Conservation (phyloP, 2,888 invertebrate species). For the Latrodectus elegans region DNA sequence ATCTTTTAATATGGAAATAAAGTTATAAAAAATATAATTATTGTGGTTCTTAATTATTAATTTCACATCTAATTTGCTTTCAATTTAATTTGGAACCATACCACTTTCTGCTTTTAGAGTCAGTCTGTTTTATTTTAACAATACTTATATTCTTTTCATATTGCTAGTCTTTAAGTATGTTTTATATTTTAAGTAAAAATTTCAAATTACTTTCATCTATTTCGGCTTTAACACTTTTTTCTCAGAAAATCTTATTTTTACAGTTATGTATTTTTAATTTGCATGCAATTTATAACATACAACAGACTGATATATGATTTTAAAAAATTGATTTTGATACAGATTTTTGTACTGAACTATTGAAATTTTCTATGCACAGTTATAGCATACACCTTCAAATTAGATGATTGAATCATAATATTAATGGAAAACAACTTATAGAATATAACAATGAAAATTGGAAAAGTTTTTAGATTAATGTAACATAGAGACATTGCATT, state of each 20-base stretch:
- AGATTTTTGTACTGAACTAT: no score
- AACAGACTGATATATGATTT: background rate
- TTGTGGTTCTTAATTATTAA: slow-evolving; percentile 17
- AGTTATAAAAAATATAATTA: slow-evolving; percentile 34
- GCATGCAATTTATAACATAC: background rate
- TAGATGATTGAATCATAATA: no score
- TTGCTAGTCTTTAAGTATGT: background rate
- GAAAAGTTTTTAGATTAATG: no score
- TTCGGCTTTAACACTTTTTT: background rate
- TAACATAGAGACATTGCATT: no score
- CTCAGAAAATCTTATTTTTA: background rate
- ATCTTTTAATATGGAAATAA: slow-evolving; percentile 61
- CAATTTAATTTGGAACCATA: slow-evolving; percentile 36
- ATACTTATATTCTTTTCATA: background rate
- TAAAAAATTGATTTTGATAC: no score
- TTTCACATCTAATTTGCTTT: background rate
- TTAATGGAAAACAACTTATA: no score
- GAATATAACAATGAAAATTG: no score
- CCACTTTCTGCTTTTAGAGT: slow-evolving; percentile 65
- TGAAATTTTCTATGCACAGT: no score
- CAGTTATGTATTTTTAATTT: background rate
- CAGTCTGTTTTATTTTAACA: slow-evolving; percentile 50
- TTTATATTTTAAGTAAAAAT: background rate
- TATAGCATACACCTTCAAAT: no score
- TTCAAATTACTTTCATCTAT: background rate